Evolutionary conservation across 30 jellyfish, hydroid and myxozoan genomes (phyloP).

Genomic region (Haliclystus octoradiatus): DNA sequence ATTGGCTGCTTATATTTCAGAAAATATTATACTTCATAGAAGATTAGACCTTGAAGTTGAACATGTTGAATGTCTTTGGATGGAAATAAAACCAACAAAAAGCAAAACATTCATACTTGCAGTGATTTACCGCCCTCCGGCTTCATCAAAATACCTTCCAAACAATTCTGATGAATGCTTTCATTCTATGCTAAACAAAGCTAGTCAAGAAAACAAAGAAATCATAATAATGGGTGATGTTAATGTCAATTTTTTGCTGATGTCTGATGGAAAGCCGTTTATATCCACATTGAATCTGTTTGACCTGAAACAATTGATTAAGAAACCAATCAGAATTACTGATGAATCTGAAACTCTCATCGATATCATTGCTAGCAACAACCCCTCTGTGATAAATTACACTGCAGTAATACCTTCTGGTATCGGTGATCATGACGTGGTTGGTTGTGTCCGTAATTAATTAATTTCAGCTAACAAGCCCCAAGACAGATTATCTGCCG

Average conservation of each 20-base stretch:
- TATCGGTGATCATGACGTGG: conserved; percentile 38
- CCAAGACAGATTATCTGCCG: conserved; percentile 29
- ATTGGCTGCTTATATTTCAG: conserved; percentile 56
- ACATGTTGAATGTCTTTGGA: conserved; percentile 19
- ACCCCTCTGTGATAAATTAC: conserved; percentile 9
- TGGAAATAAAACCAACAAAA: conserved; percentile 30
- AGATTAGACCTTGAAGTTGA: conserved; percentile 51
- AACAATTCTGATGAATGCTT: conserved; percentile 19
- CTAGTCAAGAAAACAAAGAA: conserved; percentile 30
- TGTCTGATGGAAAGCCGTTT: conserved; percentile 21
- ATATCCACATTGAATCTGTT: conserved; percentile 19
- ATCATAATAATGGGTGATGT: conserved; percentile 30
- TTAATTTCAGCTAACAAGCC: not conserved
- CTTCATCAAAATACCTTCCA: conserved; percentile 28
- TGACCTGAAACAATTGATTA: conserved; percentile 44
- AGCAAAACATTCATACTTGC: conserved; percentile 34
- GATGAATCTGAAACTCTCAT: conserved; percentile 40
- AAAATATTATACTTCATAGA: conserved; percentile 34
- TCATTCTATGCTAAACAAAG: conserved; percentile 17
- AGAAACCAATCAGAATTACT: conserved; percentile 42
- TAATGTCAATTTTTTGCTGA: conserved; percentile 23
- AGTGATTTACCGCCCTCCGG: conserved; percentile 40
- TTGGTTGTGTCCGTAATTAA: conserved; percentile 28
- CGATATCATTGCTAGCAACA: too few relatives aligned
- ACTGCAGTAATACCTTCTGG: conserved; percentile 32